A percentile compares a stretch with the other conserved stretches of the same genome.
These are phyloP conservation scores for Littorina saxatilis DNA, from an alignment of 1,140 invertebrate genomes.

Conservation along the genomic window DNA sequence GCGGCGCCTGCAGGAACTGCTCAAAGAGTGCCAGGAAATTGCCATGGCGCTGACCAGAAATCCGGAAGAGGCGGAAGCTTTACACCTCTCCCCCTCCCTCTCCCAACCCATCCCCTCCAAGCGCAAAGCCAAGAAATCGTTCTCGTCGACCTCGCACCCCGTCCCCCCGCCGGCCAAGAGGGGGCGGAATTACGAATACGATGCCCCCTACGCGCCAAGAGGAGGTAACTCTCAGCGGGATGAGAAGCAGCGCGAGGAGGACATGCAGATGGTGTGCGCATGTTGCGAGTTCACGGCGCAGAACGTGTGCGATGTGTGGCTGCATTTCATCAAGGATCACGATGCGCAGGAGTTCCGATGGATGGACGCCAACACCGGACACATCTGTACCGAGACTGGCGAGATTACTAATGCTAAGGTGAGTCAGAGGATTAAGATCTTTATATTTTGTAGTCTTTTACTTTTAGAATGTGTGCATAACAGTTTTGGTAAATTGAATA, in stretches of 20 bases:
- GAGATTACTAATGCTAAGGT: conserved; percentile 38
- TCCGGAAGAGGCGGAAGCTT: background rate
- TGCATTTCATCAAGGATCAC: conserved; percentile 39
- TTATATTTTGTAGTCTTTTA: background rate
- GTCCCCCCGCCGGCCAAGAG: background rate
- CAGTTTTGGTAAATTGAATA: no score
- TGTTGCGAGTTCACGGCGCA: conserved; percentile 32
- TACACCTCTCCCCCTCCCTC: background rate
- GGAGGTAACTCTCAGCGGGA: background rate
- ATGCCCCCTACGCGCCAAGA: conserved; percentile 20
- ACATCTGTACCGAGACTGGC: conserved; percentile 36
- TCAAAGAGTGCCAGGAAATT: conserved; percentile 34
- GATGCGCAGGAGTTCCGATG: conserved; percentile 35
- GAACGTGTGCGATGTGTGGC: conserved; percentile 35
- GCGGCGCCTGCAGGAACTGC: conserved; percentile 28
- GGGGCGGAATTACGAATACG: conserved; percentile 17
- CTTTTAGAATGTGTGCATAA: background rate
- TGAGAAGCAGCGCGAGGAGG: background rate
- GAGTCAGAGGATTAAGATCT: background rate
- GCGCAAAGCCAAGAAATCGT: conserved; percentile 36
- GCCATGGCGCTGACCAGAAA: conserved; percentile 2
- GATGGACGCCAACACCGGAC: conserved; percentile 22
- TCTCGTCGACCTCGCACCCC: background rate
- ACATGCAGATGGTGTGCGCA: conserved; percentile 19
- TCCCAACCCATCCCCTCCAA: background rate